Base-by-base conservation (phyloP, 30 jellyfish, hydroid and myxozoan species). In the Aurelia aurita complex sp. Pacific region DNA sequence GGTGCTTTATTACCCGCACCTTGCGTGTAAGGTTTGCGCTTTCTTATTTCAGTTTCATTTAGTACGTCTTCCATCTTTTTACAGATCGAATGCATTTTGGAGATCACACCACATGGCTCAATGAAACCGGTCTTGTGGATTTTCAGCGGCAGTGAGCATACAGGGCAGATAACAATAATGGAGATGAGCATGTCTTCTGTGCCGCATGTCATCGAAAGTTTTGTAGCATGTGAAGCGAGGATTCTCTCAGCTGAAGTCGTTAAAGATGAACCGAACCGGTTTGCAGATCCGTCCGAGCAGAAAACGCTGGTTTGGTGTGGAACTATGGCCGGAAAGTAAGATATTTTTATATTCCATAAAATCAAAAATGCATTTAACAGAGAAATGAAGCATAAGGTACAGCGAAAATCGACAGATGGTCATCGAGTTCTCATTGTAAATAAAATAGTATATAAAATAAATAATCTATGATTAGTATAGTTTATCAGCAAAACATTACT, bases 291-390 rank as follows among this genome's bases (percentile, higher is more conserved):
- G 10, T 38, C 59, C 42, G 74, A n/a, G 50, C 80, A 87, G 42
- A 52, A 76, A 23, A 59, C 81, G 43, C 36, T 67, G 42, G 79
- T 94, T 2, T 94, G 99, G 99, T 70, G 91, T 69, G 99, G 99
- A 42, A 94, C 99, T 1, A 89, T 94, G 95, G 35, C 99, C 50
- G 99, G 99, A 62, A 85, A 87, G 99, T 94, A 64, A 93, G 59
- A 34, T 23, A 2, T n/a, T 29, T 70, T 35, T 18, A 7, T 43
- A 2, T 70, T 40, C 52, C 8, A 2, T 40, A 40, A 40, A 40
- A 40, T 40, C 52, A 40, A 3, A 1, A 40, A 3, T 40, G 52
- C 52, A 40, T 1, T 40, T 40, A 40, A 40, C 52, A 40, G 50
- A 38, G 5, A 38, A 38, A 38, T 38, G 5, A 4, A 38, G 5